Percentiles rank a stretch among this genome's conserved stretches.
Evolutionary conservation across 2,113 vertebrate species (phyloP).

Genomic region (Thalassoma bifasciatum): DNA sequence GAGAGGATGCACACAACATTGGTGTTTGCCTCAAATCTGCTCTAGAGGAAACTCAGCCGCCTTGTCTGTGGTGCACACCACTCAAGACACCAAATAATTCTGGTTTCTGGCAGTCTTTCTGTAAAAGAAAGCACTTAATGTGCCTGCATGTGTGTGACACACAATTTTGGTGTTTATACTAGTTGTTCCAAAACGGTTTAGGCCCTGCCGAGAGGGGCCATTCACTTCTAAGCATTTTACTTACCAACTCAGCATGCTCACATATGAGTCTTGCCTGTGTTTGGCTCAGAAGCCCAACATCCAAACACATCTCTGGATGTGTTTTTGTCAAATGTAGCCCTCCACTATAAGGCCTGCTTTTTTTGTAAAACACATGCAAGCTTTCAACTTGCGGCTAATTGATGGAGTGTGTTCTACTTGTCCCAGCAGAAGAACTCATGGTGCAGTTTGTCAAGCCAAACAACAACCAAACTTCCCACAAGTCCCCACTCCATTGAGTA

Average conservation of each 20-base stretch:
- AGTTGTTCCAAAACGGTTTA: conserved; percentile 52
- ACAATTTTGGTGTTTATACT: conserved; percentile 71
- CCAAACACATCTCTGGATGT: conserved; percentile 73
- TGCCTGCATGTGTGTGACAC: conserved; percentile 44
- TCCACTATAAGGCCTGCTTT: conserved; percentile 32
- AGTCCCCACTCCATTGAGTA: conserved; percentile 46
- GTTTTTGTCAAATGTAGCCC: conserved; percentile 68
- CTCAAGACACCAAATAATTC: conserved; percentile 61
- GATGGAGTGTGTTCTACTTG: conserved; percentile 56
- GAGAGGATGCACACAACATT: conserved; percentile 64
- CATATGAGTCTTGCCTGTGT: conserved; percentile 68
- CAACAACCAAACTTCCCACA: conserved; percentile 21
- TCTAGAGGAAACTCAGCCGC: conserved; percentile 65
- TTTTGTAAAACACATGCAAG: conserved; percentile 51
- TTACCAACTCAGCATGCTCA: conserved; percentile 65
- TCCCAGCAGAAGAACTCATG: conserved; percentile 52
- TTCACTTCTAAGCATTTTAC: conserved; percentile 71
- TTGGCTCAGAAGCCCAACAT: conserved; percentile 74
- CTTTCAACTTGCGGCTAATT: conserved; percentile 68
- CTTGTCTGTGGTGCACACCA: conserved; percentile 42
- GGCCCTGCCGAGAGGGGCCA: conserved; percentile 57
- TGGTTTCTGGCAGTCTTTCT: conserved; percentile 39
- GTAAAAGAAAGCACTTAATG: conserved; percentile 35
- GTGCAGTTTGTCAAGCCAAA: conserved; percentile 61
- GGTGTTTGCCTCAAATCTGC: conserved; percentile 68